phyloP scores from a whole-genome alignment of 2,888 invertebrate species.

The Globia sparganii region DNA sequence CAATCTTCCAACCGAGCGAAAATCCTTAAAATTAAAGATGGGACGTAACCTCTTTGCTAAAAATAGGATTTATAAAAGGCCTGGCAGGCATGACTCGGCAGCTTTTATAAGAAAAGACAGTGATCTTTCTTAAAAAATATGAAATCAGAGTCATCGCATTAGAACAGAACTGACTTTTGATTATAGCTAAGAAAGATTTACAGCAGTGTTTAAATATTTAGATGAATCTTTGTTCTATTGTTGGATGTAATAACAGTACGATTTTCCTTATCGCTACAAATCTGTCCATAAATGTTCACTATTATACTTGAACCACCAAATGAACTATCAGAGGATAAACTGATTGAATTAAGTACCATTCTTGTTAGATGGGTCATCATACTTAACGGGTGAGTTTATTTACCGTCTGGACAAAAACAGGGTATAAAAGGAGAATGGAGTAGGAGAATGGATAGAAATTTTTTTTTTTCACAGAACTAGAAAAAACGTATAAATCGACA shows the following conservation, averaged over 20 bases:
- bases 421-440: background rate
- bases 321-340: background rate
- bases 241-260: background rate
- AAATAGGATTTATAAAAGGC: conserved; percentile 42
- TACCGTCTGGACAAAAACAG: background rate
- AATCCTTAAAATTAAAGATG: conserved; percentile 51
- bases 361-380: background rate
- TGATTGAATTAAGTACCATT: background rate
- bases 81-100: conserved; percentile 22
- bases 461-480: background rate
- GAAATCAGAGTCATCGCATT: background rate
- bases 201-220: background rate
- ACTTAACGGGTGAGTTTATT: background rate
- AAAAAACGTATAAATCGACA: background rate
- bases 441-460: no score
- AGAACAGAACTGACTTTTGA: background rate
- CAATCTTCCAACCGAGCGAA: conserved; percentile 28
- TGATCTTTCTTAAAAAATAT: conserved; percentile 5
- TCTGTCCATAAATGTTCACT: background rate
- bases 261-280: conserved; percentile 18
- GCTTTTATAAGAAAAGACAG: background rate
- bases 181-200: background rate
- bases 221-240: conserved; percentile 14
- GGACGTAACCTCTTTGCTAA: background rate
- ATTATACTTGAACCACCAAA: background rate